Evolutionary conservation across 1,140 invertebrate genomes (phyloP), one percentile per base, ranked within the genome.

Genomic region (Sinella curviseta): DNA sequence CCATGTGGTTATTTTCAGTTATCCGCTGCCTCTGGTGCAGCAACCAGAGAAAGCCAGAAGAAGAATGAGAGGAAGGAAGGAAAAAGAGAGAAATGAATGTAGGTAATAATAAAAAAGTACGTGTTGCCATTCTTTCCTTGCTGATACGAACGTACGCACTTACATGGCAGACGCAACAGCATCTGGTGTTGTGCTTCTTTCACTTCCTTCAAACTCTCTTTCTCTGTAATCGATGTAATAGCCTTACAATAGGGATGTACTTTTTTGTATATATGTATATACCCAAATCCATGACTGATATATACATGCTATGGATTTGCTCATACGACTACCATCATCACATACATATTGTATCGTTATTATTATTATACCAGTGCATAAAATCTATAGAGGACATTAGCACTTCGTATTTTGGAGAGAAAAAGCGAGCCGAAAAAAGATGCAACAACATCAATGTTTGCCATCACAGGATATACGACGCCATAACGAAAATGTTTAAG

Each of bases 81-180:
- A 33, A 12, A 70, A 14, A 33, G 28, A 70, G 31, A 70, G 65
- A 33, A 70, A 70, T 31, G 31, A 70, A 33, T 70, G 65, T 30
- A n/a, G n/a, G n/a, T n/a, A 70, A 70, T 70, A 60, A 60, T n/a
- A 60, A 48, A 48, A 48, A 17, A 60, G 65, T 70, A 70, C 57
- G 57, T 60, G 57, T 60, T 60, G 57, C 12, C 57, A 20, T 48
- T 48, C 39, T n/a, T n/a, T n/a, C n/a, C n/a, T n/a, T n/a, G n/a
- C n/a, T n/a, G n/a, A n/a, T n/a, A n/a, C n/a, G n/a, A n/a, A n/a
- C n/a, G n/a, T n/a, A n/a, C n/a, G n/a, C n/a, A n/a, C n/a, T n/a
- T n/a, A n/a, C n/a, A n/a, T 48, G 17, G 17, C 4, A 48, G 39
- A 60, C 55, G 55, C 55, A 70, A 70, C 65, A 70, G 65, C 65